phyloP scores from a whole-genome alignment of 2,797 vertebrate species.

The Tauraco hartlaubi region DNA sequence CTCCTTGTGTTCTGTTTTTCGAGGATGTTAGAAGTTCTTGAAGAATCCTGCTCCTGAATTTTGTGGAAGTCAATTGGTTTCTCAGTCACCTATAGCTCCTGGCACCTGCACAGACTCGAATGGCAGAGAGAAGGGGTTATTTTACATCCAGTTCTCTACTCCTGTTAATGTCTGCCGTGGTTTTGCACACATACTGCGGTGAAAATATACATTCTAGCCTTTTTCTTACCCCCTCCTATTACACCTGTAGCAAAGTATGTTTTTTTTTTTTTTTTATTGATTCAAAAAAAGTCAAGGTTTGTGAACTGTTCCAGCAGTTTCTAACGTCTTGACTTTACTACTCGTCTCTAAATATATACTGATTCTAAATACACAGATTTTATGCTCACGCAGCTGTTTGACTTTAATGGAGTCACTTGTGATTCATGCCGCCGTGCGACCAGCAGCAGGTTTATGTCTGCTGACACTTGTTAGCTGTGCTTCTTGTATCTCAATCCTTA shows the following conservation, averaged over 20 bases:
- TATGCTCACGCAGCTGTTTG: slow-evolving; percentile 20
- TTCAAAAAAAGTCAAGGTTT: background rate
- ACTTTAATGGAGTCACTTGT: slow-evolving; percentile 28
- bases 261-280: background rate
- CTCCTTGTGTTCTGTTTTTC: background rate
- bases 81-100: background rate
- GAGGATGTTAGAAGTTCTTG: slow-evolving; percentile 4
- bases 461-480: background rate
- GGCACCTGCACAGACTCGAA: background rate
- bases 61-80: slow-evolving; percentile 8
- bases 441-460: slow-evolving; percentile 1
- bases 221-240: background rate
- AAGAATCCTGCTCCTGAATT: slow-evolving; percentile 23
- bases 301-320: slow-evolving; percentile 12
- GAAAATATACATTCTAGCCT: slow-evolving; percentile 15
- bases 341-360: background rate
- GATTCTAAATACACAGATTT: slow-evolving; percentile 36
- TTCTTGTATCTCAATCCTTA: background rate
- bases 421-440: background rate
- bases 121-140: background rate
- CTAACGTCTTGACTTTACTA: slow-evolving; percentile 25
- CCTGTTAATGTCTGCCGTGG: background rate
- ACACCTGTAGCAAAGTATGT: background rate
- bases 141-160: background rate
- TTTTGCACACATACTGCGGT: slow-evolving; percentile 17